A percentile compares a stretch with the other conserved stretches of the same genome.
Evolutionary conservation across 2,113 vertebrate genomes (phyloP).

Genomic region (Rhizomys pruinosus): DNA sequence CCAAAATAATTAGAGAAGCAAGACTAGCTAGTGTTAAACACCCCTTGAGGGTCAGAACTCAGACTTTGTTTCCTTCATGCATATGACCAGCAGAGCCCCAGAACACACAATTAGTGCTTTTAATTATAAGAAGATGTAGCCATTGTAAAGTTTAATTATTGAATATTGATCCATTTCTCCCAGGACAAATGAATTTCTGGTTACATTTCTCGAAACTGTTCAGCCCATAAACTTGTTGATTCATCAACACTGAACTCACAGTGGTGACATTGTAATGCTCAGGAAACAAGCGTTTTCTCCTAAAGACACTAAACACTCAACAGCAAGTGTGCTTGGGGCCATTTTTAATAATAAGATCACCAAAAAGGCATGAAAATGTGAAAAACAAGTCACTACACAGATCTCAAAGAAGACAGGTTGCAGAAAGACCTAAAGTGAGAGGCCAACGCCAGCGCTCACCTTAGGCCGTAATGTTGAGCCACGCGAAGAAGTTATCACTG

Average conservation of each 20-base stretch:
- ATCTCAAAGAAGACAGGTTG: not conserved
- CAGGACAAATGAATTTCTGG: not conserved
- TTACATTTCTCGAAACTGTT: not conserved
- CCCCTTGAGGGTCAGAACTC: not conserved
- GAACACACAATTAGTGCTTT: not conserved
- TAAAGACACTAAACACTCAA: not conserved
- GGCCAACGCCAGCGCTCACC: too few species aligned
- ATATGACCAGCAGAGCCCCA: not conserved
- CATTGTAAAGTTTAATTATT: not conserved
- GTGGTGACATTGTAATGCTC: too few species aligned
- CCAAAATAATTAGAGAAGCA: not conserved
- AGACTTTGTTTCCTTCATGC: not conserved
- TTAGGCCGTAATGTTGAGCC: not conserved
- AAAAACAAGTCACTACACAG: not conserved
- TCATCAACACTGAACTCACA: not conserved
- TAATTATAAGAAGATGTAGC: not conserved
- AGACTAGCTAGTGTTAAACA: not conserved
- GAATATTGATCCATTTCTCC: not conserved
- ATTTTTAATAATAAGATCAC: not conserved
- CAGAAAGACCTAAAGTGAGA: not conserved
- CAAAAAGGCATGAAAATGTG: not conserved
- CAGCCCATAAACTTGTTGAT: not conserved
- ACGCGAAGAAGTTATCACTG: not conserved
- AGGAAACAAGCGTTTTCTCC: not conserved
- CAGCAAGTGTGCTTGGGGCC: rapidly evolving